Base-by-base conservation (phyloP, 1,140 invertebrate genomes). In the Drosophila arawakana region DNA sequence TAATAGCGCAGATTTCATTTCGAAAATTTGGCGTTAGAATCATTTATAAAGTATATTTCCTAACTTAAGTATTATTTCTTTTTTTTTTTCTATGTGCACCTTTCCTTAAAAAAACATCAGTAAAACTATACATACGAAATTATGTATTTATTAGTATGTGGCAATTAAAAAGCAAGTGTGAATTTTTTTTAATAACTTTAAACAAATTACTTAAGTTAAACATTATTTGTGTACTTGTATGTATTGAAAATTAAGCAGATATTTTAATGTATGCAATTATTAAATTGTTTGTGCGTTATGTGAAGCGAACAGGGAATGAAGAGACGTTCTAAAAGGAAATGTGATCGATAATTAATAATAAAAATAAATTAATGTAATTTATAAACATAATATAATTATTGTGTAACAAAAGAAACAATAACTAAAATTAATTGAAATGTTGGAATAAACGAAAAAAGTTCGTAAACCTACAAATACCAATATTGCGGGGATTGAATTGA, bases 301-400 rank as follows among this genome's bases (percentile, higher is more conserved):
- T 69, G 62, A 84, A 75, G 80, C 46, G 84, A 83, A 83, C 77
- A 83, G 84, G 84, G 84, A 89, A 70, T 61, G 81, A 58, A 76
- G 72, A 89, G 86, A 89, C 71, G 81, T 89, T 89, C 71, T 86
- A 60, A 81, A 89, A 85, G 80, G 83, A 91, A 89, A 91, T 91
- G 88, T 91, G 88, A 91, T 91, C 89, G 89, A 91, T 91, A 91
- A 84, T 84, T 89, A 91, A 78, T 78, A 84, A 83, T 80, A 85
- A 76, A 63, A 73, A 81, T 76, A 78, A 80, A 84, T 37, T 73
- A 82, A 78, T 66, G 43, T 70, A 84, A 79, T 70, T 58, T 47
- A 61, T 86, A 78, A 78, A 66, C 35, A 81, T 72, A 70, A 66
- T 62, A 84, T 84, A 69, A 80, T 77, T 80, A 84, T 80, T 85